phyloP scores from a whole-genome alignment of 2,888 invertebrate genomes.

The Oscheius sp. region DNA sequence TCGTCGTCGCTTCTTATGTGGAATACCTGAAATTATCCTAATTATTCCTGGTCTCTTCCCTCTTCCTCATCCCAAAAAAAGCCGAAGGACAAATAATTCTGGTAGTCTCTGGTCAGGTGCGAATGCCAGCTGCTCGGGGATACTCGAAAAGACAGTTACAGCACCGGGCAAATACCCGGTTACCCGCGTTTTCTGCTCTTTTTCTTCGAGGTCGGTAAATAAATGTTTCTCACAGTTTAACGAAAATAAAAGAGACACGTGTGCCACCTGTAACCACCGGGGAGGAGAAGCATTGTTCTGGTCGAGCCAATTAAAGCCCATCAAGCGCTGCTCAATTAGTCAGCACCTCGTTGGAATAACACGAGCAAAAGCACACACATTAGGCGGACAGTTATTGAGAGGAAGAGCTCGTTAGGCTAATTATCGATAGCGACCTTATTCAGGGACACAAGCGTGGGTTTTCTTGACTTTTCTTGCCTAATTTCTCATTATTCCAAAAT shows the following conservation, averaged over 20 bases:
- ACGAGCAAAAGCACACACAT: too few species aligned
- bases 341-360: too few species aligned
- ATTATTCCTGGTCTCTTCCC: background rate
- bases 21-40: constrained; percentile 35
- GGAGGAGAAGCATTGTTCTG: constrained; percentile 8
- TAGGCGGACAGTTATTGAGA: too few species aligned
- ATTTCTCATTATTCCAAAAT: too few species aligned
- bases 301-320: constrained; percentile 18
- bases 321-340: background rate
- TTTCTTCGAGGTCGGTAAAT: background rate
- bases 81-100: constrained; percentile 1
- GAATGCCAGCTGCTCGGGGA: constrained; percentile 13
- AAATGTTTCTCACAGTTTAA: background rate
- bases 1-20: constrained; percentile 48
- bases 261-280: background rate
- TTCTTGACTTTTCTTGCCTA: too few species aligned
- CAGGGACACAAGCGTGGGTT: too few species aligned
- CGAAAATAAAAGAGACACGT: background rate
- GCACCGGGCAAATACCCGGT: background rate
- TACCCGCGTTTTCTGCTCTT: background rate
- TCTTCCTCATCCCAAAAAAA: background rate
- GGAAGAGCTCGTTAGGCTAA: too few species aligned
- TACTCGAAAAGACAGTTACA: background rate
- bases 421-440: too few species aligned
- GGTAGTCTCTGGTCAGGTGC: constrained; percentile 20